Evolutionary conservation across 2,888 invertebrate genomes (phyloP), one percentile per base, ranked within the genome.

Genomic region (Mystacides longicornis): DNA sequence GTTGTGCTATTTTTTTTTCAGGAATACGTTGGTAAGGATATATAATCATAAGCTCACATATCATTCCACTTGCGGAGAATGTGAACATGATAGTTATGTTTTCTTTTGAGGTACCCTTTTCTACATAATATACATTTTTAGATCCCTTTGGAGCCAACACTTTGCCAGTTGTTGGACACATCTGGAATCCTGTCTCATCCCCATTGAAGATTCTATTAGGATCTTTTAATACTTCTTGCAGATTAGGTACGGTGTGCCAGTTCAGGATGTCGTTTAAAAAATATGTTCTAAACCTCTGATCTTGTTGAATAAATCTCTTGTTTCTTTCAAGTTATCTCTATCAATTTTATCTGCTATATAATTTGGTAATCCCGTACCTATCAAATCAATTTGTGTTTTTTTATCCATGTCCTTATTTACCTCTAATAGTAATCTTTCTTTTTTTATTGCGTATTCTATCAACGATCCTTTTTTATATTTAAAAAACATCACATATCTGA

Each of bases 161-260:
- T 19, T 18, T 49, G n/a, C 49, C 49, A 27, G 49, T 18, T 18
- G 49, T 7, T 11, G 49, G 49, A 19, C 49, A 49, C 14, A 31
- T 49, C 31, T 27, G 31, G 31, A 49, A 49, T 7, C 49, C 49
- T 5, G 49, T 49, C 19, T 49, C 49, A 49, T 49, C 49, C 19
- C 49, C 49, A 20, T 49, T 49, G 14, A 27, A 49, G 18, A 49
- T 18, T 49, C 49, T 9, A 7, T 27, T 31, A 11, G 31, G 18
- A 20, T 49, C 49, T 33, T 49, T 7, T 16, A 49, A 19, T 9
- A 49, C 27, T 16, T 49, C 49, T 9, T 16, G n/a, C 31, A 49
- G 4, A 31, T 18, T 49, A 11, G 27, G 3, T 49, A 18, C 49
- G 16, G 27, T 27, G 3, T 33, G 18, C 19, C 19, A 49, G 9